Evolutionary conservation across 2,888 invertebrate genomes (phyloP).

Genomic region (Shargacucullia verbasci): DNA sequence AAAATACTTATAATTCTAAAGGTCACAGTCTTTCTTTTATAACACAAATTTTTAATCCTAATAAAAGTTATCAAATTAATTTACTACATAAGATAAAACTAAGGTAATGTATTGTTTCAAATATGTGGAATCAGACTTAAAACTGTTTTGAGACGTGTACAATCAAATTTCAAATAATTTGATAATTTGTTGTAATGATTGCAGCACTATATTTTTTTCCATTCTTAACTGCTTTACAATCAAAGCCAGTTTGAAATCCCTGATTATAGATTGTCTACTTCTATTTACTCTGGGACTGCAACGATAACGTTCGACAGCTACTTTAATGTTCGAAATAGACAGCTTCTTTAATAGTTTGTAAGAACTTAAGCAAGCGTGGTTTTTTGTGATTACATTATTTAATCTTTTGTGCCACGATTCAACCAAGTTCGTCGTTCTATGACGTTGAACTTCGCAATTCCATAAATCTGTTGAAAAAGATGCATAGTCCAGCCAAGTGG

Average conservation of each 20-base stretch:
- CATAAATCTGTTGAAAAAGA: slow-evolving; percentile 8
- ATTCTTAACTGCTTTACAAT: slow-evolving; percentile 2
- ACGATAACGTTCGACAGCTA: neutral
- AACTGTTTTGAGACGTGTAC: neutral
- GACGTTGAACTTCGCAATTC: slow-evolving; percentile 7
- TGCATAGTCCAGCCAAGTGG: slow-evolving; percentile 4
- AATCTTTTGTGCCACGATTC: slow-evolving; percentile 9
- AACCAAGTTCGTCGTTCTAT: slow-evolving; percentile 9
- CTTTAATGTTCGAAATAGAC: slow-evolving; percentile 1
- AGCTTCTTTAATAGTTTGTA: neutral
- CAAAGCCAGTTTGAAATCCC: slow-evolving; percentile 1
- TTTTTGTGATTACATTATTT: slow-evolving; percentile 12
- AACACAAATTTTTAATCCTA: too few species aligned
- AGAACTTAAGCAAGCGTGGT: slow-evolving; percentile 1
- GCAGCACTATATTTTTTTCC: slow-evolving; percentile 1
- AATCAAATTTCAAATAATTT: slow-evolving; percentile 3
- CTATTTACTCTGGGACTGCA: too few species aligned
- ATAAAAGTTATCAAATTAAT: too few species aligned
- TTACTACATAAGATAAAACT: too few species aligned
- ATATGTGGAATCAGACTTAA: slow-evolving; percentile 1
- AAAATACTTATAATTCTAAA: too few species aligned
- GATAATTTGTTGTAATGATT: neutral
- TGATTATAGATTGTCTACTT: neutral
- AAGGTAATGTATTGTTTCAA: too few species aligned
- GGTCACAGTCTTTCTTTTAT: too few species aligned